Percentiles rank a stretch among this genome's conserved stretches.
Conservation (phyloP, 2,113 vertebrate genomes). For the Bolborhynchus lineola region DNA sequence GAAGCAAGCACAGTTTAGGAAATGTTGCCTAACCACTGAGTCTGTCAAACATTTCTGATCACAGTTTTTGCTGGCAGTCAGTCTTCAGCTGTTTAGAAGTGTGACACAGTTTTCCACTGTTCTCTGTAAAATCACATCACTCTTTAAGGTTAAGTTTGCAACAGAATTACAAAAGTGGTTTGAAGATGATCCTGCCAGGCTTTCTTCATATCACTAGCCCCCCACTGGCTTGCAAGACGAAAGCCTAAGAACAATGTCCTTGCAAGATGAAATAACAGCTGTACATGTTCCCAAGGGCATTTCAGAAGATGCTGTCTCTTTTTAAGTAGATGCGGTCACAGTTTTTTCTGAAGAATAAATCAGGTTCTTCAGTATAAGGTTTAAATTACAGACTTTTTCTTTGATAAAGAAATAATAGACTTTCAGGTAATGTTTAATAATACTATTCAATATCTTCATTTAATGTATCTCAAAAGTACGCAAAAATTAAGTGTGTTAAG, state of each 20-base stretch:
- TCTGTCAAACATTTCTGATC: constrained; percentile 9
- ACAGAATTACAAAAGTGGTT: not conserved
- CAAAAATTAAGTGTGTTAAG: not conserved
- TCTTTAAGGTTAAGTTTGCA: not conserved
- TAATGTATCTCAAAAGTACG: not conserved
- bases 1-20: not conserved
- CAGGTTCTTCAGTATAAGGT: not conserved
- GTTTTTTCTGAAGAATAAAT: not conserved
- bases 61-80: not conserved
- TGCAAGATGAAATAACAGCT: not conserved
- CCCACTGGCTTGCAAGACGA: not conserved
- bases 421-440: not conserved
- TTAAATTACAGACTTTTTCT: not conserved
- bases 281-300: not conserved
- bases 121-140: not conserved
- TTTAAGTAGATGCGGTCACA: not conserved
- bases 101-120: not conserved
- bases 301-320: not conserved
- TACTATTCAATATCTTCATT: not conserved
- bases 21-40: not conserved
- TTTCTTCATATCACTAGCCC: not conserved
- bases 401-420: not conserved
- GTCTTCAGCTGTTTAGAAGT: constrained; percentile 1
- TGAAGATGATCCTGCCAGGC: not conserved
- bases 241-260: not conserved